Base-by-base conservation (phyloP, 2,888 invertebrate species). In the Eupelmus urozonus region DNA sequence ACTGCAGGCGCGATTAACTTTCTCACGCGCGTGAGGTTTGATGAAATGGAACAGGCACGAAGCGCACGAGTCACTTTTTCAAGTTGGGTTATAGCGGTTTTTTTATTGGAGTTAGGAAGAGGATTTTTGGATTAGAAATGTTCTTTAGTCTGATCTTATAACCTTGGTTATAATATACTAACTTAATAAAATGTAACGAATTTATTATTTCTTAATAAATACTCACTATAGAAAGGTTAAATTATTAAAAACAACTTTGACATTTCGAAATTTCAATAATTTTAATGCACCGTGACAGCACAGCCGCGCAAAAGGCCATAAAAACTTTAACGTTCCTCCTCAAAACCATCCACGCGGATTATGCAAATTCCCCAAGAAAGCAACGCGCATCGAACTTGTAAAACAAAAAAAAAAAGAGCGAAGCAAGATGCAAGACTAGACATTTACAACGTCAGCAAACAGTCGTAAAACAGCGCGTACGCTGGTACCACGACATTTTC, bases 11-110 rank as follows among this genome's bases (percentile, higher is more conserved):
- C 57, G 57, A 5, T 18, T 29, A 60, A 53, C 13, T 13, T 51
- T 74, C 59, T 57, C 57, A 34, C 73, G n/a, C 57, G 27, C n/a
- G n/a, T n/a, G n/a, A n/a, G n/a, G 45, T 42, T 74, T 66, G 34
- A 71, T n/a, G n/a, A n/a, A n/a, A n/a, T n/a, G n/a, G n/a, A n/a
- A n/a, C n/a, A n/a, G n/a, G n/a, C 23, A 27, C 57, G 55, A 9
- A n/a, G n/a, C n/a, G n/a, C n/a, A n/a, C n/a, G n/a, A n/a, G n/a
- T n/a, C n/a, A n/a, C n/a, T 9, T 34, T 34, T 34, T 34, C 9
- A 34, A 34, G 3, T 34, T 34, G 9, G 9, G 34, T 5, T 9
- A n/a, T n/a, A 34, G 3, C 34, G 9, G 9, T 34, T 34, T 34
- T 34, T 34, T 5, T 34, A 34, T 9, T 34, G 34, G 9, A 34